A percentile compares a stretch with the other conserved stretches of the same genome.
Conservation (phyloP, 2,888 invertebrate species). For the Phrixothrix hirtus region DNA sequence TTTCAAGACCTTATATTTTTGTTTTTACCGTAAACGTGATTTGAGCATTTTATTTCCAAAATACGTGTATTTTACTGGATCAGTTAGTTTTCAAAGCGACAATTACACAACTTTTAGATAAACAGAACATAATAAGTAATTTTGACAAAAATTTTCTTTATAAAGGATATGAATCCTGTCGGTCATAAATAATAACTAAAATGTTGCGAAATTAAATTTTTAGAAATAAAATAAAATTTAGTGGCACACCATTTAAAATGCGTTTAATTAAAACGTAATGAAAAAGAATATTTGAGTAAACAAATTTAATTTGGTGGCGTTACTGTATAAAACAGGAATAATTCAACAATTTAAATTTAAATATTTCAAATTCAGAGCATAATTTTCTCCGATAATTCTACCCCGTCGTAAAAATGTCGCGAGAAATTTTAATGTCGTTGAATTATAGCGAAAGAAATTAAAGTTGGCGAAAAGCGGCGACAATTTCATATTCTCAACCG, state of each 20-base stretch:
- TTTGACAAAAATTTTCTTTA: too few species aligned
- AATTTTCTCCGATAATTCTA: slow-evolving; percentile 32
- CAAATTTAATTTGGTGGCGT: background rate
- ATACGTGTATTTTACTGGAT: too few species aligned
- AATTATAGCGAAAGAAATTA: slow-evolving; percentile 34
- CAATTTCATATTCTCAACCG: slow-evolving; percentile 35
- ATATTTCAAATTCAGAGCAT: slow-evolving; percentile 37
- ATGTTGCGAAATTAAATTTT: too few species aligned
- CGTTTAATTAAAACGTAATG: background rate
- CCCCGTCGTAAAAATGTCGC: slow-evolving; percentile 32
- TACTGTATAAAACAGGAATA: slow-evolving; percentile 21
- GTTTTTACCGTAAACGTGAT: too few species aligned
- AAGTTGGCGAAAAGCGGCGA: slow-evolving; percentile 34
- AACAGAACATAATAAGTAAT: too few species aligned
- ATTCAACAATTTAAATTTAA: slow-evolving; percentile 37
- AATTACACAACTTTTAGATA: too few species aligned
- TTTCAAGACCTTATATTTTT: too few species aligned
- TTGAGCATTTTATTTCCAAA: too few species aligned
- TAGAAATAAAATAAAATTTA: too few species aligned
- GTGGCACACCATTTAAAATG: background rate
- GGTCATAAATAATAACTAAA: too few species aligned
- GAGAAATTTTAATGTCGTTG: slow-evolving; percentile 33
- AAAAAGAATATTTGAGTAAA: background rate
- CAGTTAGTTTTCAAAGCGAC: too few species aligned
- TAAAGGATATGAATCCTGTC: too few species aligned